These are phyloP conservation scores for Macrophya annulata DNA, from an alignment of 2,888 invertebrate genomes.

Conservation along the genomic window DNA sequence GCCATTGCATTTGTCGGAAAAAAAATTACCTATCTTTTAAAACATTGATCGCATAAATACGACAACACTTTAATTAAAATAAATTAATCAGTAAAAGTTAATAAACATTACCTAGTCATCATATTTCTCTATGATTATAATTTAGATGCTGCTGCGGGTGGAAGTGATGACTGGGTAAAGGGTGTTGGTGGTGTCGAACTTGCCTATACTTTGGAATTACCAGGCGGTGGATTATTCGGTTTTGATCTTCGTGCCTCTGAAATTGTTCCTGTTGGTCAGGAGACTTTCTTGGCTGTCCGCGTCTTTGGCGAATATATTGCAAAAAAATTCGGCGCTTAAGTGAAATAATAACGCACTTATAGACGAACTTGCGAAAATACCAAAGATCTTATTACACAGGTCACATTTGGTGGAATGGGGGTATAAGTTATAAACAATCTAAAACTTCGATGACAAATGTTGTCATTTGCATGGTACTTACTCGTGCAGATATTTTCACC, in stretches of 20 bases:
- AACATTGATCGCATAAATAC: background rate
- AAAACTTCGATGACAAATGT: background rate
- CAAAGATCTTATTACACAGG: too few species aligned
- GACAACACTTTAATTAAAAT: background rate
- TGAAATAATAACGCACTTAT: background rate
- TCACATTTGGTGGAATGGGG: too few species aligned
- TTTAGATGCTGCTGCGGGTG: slow-evolving; percentile 82
- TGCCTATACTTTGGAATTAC: slow-evolving; percentile 85
- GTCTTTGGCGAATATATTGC: slow-evolving; percentile 79
- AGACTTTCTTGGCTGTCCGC: slow-evolving; percentile 83
- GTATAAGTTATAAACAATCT: too few species aligned
- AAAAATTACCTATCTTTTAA: background rate
- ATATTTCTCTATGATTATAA: too few species aligned
- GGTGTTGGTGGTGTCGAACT: slow-evolving; percentile 81
- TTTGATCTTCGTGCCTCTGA: slow-evolving; percentile 82
- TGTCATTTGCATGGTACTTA: background rate
- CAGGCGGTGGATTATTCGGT: slow-evolving; percentile 81
- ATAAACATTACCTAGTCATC: too few species aligned
- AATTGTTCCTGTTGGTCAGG: slow-evolving; percentile 82
- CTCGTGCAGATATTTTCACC: background rate
- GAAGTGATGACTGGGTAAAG: slow-evolving; percentile 86
- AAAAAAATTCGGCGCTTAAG: background rate
- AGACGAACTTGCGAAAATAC: background rate
- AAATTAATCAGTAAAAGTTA: background rate
- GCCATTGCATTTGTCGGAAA: background rate